Evolutionary conservation across 2,888 invertebrate species (phyloP).

Genomic region (Auanema freiburgensis): DNA sequence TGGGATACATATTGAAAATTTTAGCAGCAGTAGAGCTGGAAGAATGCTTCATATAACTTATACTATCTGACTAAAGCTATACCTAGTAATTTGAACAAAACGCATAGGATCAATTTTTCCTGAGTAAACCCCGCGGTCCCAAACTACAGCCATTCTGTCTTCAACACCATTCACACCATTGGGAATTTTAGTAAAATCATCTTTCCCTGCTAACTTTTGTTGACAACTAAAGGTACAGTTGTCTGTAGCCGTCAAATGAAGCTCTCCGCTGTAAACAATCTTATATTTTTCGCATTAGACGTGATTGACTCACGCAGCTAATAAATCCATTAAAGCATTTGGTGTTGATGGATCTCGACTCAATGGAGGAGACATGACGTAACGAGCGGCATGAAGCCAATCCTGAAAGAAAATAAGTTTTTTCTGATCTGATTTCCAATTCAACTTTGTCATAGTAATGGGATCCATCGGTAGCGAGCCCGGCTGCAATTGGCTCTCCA

Average conservation of each 20-base stretch:
- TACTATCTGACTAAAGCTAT: no score
- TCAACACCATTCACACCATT: conserved; percentile 90
- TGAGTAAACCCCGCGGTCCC: conserved; percentile 83
- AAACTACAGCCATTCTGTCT: conserved; percentile 91
- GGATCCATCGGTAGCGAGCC: conserved; percentile 76
- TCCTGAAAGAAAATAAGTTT: conserved; percentile 23
- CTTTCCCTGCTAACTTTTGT: conserved; percentile 27
- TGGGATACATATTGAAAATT: conserved; percentile 94
- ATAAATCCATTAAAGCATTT: conserved; percentile 76
- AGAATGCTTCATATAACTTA: no score
- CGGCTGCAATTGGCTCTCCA: conserved; percentile 88
- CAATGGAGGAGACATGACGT: conserved; percentile 90
- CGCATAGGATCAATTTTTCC: conserved; percentile 88
- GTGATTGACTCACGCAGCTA: conserved; percentile 77
- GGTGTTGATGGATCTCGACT: conserved; percentile 86
- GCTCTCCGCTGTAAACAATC: conserved; percentile 77
- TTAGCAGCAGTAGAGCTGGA: conserved; percentile 80
- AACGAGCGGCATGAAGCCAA: conserved; percentile 88
- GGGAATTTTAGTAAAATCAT: conserved; percentile 46
- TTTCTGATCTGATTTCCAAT: neutral
- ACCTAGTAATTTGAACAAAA: conserved; percentile 91
- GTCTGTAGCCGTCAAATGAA: conserved; percentile 90
- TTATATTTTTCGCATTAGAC: conserved; percentile 9
- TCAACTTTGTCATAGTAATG: conserved; percentile 75
- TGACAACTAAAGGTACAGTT: conserved; percentile 87